Evolutionary conservation across 2,888 invertebrate species (phyloP), one percentile per base, ranked within the genome.

Genomic region (Bimastos eiseni): DNA sequence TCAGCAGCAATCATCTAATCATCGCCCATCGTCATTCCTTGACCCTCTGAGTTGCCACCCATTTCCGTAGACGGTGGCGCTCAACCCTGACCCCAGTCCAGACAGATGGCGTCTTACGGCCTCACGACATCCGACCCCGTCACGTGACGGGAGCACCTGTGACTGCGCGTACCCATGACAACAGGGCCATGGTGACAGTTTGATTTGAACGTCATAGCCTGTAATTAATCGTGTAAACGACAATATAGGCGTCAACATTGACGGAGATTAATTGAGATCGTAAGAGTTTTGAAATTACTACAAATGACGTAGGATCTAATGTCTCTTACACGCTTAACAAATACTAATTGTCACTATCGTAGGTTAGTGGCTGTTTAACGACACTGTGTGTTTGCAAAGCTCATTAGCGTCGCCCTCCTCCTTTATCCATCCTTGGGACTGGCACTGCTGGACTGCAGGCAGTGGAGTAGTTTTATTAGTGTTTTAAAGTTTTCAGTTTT

Each of bases 61-160:
- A 83, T 34, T 49, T 70, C 90, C 13, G 1, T 30, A 24, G 15
- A 41, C 6, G 70, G 36, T 70, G 70, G 6, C 33, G 24, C 84
- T 86, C 90, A n/a, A 86, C 90, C 30, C 33, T 86, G 36, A 21
- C 38, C 36, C 13, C 41, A 2, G 1, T 1, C n/a, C 30, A 30
- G 70, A 70, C 70, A 70, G 70, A 70, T 70, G 70, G 70, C 70
- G 24, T 34, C 86, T 86, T 86, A 83, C 86, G 13, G 37, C 37
- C 21, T n/a, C 90, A 86, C n/a, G 41, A 37, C 88, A 36, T 88
- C 90, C 90, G 30, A 86, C 91, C n/a, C 38, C 91, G 70, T 55
- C 91, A 70, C 70, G 70, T 70, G 70, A 70, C 70, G n/a, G 30
- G 30, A n/a, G 70, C 70, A 70, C 70, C 70, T 70, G 70, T 70